A percentile compares a stretch with the other conserved stretches of the same genome.
phyloP scores from a whole-genome alignment of 2,888 invertebrate species.

The Nomada ruficornis region DNA sequence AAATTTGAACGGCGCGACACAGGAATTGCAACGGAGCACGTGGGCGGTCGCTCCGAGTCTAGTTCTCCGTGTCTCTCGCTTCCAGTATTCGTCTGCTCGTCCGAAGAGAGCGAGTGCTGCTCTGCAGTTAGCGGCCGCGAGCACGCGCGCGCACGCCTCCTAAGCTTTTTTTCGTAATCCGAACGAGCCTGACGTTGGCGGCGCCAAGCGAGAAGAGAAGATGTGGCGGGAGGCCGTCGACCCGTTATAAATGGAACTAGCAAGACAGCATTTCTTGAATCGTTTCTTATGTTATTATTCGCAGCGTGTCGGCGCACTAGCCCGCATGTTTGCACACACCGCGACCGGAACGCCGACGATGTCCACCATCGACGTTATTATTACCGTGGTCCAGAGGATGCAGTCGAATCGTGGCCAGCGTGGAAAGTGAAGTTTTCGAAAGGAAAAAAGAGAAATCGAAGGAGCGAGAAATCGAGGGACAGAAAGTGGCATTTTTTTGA shows the following conservation, averaged over 20 bases:
- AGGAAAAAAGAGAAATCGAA: conserved; percentile 52
- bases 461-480: conserved; percentile 48
- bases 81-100: conserved; percentile 62
- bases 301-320: conserved; percentile 63
- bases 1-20: conserved; percentile 46
- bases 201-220: conserved; percentile 68
- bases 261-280: conserved; percentile 73
- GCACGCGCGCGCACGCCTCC: conserved; percentile 35
- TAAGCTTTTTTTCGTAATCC: conserved; percentile 65
- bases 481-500: conserved; percentile 38
- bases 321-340: conserved; percentile 46
- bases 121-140: conserved; percentile 24
- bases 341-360: conserved; percentile 41
- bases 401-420: conserved; percentile 24
- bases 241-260: conserved; percentile 75
- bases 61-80: conserved; percentile 53
- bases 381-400: conserved; percentile 40
- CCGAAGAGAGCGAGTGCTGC: conserved; percentile 43
- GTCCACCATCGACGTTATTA: conserved; percentile 34
- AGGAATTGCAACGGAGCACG: conserved; percentile 59
- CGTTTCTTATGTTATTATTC: conserved; percentile 74
- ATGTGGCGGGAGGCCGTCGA: conserved; percentile 70
- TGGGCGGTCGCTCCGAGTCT: conserved; percentile 60
- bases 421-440: conserved; percentile 59
- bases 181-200: conserved; percentile 64